Base-by-base conservation (phyloP, 2,113 vertebrate species). In the Perca fluviatilis region DNA sequence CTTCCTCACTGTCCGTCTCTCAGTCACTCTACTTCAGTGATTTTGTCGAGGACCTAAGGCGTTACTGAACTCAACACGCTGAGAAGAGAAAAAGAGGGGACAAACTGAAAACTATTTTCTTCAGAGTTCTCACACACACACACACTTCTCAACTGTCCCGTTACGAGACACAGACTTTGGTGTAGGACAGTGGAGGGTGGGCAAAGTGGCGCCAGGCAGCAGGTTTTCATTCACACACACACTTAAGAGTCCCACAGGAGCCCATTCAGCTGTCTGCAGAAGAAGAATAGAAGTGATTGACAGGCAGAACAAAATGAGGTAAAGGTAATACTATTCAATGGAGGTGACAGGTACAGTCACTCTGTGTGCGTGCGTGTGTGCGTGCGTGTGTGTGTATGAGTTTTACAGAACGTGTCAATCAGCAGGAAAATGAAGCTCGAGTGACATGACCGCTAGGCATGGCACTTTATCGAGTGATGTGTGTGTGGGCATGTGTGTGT, bases 241-340 rank as follows among this genome's bases (percentile, higher is more conserved):
- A 23, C 74, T 78, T 46, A 1, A 72, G 50, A 85, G 79, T 90
- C 67, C 89, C 89, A 88, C 80, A 68, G 91, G 88, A 95, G 81
- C 62, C 82, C 91, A 88, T 92, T 95, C 90, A 96, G 78, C 93
- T 91, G 92, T 78, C 74, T 54, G 92, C 87, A 66, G 88, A 54
- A 50, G 88, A 90, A 92, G 94, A 93, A 91, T 78, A 85, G 84
- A 91, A 83, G 91, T 95, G 95, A 97, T 91, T 82, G 88, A 92
- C 81, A 90, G 90, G 88, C 8, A 67, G 93, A 95, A 93, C 40
- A 91, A 91, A 94, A 95, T 93, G 86, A 95, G 92, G 91, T 91
- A 91, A 94, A 95, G 86, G 87, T 93, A 95, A 96, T 92, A 94
- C 77, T 84, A 92, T 92, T 96, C 87, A 92, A 70, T 85, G 88